Conservation (phyloP, 2,888 invertebrate species). For the Lottia scabra region DNA sequence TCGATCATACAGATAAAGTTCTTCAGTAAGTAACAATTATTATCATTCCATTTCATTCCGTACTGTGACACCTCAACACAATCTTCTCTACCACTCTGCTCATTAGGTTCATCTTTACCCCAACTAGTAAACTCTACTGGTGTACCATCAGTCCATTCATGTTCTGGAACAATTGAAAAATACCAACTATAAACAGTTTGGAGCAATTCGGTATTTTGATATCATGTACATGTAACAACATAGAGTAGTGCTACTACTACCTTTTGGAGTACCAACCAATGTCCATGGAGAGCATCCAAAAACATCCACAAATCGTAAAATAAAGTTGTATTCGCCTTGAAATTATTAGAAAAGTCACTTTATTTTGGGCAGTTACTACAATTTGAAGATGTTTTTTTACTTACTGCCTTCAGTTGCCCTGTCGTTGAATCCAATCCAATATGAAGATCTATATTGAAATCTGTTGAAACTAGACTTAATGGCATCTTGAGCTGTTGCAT, state of each 20-base stretch:
- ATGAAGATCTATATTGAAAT: background rate
- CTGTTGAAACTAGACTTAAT: background rate
- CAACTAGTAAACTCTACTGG: constrained; percentile 50
- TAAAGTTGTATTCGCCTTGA: too few species aligned
- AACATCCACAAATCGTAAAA: too few species aligned
- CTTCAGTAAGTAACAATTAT: constrained; percentile 45
- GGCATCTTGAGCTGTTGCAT: background rate
- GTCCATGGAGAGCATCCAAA: too few species aligned
- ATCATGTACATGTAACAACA: too few species aligned
- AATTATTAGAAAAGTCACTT: too few species aligned
- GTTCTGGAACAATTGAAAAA: constrained; percentile 30
- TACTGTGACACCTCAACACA: constrained; percentile 43
- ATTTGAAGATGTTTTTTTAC: too few species aligned
- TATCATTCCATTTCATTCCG: constrained; percentile 48
- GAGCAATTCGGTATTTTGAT: too few species aligned
- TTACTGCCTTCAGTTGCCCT: background rate
- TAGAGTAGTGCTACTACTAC: too few species aligned
- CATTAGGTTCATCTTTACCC: constrained; percentile 48
- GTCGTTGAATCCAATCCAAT: constrained; percentile 1
- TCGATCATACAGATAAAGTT: constrained; percentile 48
- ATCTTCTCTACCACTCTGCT: constrained; percentile 43
- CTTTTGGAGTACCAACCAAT: too few species aligned
- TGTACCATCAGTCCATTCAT: constrained; percentile 55
- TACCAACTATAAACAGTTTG: too few species aligned
- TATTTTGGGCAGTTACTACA: too few species aligned